Percentiles rank a stretch among this genome's conserved stretches.
These are phyloP conservation scores for Halichondria panicea DNA, from an alignment of 37 sponge, comb jelly and placozoan genomes.

Conservation along the genomic window DNA sequence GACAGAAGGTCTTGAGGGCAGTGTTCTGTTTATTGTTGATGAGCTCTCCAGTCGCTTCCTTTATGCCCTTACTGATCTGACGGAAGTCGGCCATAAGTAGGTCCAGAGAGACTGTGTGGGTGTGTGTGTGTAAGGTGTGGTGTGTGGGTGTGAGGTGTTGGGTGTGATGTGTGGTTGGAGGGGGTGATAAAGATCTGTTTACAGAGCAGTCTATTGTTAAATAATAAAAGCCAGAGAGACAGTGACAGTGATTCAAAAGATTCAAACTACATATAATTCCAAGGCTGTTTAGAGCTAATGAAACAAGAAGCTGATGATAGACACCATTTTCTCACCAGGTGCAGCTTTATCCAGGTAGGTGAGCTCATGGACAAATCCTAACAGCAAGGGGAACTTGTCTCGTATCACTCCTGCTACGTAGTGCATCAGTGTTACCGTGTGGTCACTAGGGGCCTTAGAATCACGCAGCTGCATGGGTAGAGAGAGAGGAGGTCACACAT, in stretches of 20 bases:
- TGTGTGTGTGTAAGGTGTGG: neutral
- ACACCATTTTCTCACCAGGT: conserved; percentile 50
- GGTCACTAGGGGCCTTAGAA: conserved; percentile 62
- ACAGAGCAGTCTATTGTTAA: too few species aligned
- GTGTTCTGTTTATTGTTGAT: conserved; percentile 67
- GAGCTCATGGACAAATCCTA: conserved; percentile 64
- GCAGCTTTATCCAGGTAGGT: conserved; percentile 80
- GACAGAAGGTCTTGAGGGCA: conserved; percentile 68
- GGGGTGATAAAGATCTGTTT: too few species aligned
- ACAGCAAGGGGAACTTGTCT: conserved; percentile 45
- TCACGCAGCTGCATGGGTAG: conserved; percentile 67
- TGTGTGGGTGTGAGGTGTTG: too few species aligned
- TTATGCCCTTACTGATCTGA: conserved; percentile 36
- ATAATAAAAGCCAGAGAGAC: too few species aligned
- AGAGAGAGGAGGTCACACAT: neutral
- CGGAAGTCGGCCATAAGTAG: conserved; percentile 55
- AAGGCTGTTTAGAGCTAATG: too few species aligned
- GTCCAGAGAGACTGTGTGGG: conserved; percentile 58
- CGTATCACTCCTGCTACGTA: conserved; percentile 55
- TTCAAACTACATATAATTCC: too few species aligned
- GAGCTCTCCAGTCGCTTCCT: conserved; percentile 63
- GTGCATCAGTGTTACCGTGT: conserved; percentile 66
- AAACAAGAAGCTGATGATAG: too few species aligned
- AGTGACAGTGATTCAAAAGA: too few species aligned
- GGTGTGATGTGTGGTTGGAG: too few species aligned